Base-by-base conservation (phyloP, 2,113 vertebrate species). In the Desmodus rotundus region DNA sequence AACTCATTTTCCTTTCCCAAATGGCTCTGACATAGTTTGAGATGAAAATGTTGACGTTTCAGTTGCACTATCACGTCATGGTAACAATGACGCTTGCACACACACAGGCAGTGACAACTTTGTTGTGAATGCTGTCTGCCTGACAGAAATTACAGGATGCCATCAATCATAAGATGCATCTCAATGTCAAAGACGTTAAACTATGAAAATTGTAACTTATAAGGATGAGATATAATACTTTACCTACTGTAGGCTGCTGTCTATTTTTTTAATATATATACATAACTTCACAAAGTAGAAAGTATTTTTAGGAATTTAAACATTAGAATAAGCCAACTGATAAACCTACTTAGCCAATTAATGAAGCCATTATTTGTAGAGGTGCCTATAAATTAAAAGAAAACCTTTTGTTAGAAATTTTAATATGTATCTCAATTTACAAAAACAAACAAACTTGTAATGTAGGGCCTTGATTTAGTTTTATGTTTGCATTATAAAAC, bases 151-250 rank as follows among this genome's bases (percentile, higher is more conserved):
- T 90, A n/a, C 68, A 93, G n/a, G n/a, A n/a, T 85, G 10, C 11
- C 56, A 54, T 87, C 58, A 81, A 94, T 96, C 88, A 90, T 20
- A 92, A 58, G 50, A 56, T 58, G 56, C 7, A 86, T 78, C 77
- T 76, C 86, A n/a, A 91, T 86, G 83, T 96, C 63, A 83, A 52
- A 87, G 31, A 77, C 74, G 50, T 74, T 83, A 89, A 95, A 96
- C 67, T 76, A 5, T 70, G 58, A 54, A 87, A 93, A 81, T n/a
- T 54, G 41, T 36, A 93, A 22, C 33, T 74, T 86, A 47, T 38
- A 90, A 73, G 11, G 26, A 50, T 74, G 9, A 93, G 36, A 74
- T 50, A 7, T n/a, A 76, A 20, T 58, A 45, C 43, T 92, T 92
- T n/a, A 80, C 43, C 31, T 65, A 36, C 7, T 63, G 19, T 47